These are phyloP conservation scores for Anisognathus igniventris DNA, from an alignment of 2,797 vertebrate genomes.

Conservation along the genomic window DNA sequence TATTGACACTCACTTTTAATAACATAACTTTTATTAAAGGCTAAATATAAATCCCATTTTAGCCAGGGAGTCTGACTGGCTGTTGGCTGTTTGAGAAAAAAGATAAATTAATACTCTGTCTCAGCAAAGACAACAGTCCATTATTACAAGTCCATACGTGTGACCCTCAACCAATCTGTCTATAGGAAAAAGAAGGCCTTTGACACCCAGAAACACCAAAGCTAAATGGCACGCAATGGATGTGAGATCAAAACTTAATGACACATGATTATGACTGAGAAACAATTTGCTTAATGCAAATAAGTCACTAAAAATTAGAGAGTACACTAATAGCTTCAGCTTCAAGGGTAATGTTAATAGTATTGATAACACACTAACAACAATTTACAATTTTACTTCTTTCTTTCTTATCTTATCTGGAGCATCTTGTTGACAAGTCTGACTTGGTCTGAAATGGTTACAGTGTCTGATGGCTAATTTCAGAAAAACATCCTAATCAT, in stretches of 20 bases:
- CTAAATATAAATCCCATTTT: slow-evolving; percentile 3
- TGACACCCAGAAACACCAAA: not conserved
- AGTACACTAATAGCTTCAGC: not conserved
- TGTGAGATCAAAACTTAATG: not conserved
- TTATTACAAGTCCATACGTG: not conserved
- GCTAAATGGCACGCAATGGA: not conserved
- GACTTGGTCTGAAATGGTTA: not conserved
- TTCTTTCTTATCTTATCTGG: not conserved
- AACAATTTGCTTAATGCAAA: not conserved
- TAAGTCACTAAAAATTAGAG: not conserved
- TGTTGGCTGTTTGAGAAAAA: not conserved
- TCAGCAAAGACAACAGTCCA: not conserved
- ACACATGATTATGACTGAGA: not conserved
- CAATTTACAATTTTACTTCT: not conserved
- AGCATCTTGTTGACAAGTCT: not conserved
- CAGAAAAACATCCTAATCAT: not conserved
- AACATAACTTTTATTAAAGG: not conserved
- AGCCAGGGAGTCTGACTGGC: not conserved
- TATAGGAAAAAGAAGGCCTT: not conserved
- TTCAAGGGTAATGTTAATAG: not conserved
- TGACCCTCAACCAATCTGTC: not conserved
- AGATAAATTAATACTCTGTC: not conserved
- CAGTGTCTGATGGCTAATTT: not conserved
- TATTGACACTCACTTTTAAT: not conserved
- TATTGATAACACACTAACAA: not conserved